These are phyloP conservation scores for Euwallacea fornicatus DNA, from an alignment of 1,140 invertebrate genomes.

Conservation along the genomic window DNA sequence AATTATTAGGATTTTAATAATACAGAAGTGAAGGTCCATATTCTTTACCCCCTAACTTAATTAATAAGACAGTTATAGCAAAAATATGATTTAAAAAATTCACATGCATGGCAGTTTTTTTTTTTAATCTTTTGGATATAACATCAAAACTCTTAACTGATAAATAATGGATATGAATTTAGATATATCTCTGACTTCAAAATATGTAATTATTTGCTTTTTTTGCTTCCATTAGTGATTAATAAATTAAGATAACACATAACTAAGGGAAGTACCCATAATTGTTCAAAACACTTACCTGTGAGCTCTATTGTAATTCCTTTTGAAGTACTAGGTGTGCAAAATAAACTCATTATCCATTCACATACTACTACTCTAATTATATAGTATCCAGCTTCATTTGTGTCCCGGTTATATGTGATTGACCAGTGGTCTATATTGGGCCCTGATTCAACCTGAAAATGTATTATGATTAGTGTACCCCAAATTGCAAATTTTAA, in stretches of 20 bases:
- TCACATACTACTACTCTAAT: constrained; percentile 62
- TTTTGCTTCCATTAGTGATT: not conserved
- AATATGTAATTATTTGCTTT: constrained; percentile 7
- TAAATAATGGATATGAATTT: not conserved
- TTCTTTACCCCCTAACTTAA: not conserved
- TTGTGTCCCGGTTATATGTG: constrained; percentile 56
- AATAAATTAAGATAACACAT: not conserved
- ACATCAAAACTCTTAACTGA: not conserved
- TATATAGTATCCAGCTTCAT: constrained; percentile 60
- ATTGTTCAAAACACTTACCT: constrained; percentile 54
- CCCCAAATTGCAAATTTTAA: not conserved
- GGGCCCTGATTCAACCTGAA: constrained; percentile 51
- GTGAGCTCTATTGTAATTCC: constrained; percentile 61
- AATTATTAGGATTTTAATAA: constrained; percentile 38
- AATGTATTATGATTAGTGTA: constrained; percentile 16
- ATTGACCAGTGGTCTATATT: constrained; percentile 60
- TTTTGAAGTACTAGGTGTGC: constrained; percentile 45
- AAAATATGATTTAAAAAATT: no score
- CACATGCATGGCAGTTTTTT: no score
- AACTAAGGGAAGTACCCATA: not conserved
- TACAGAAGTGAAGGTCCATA: constrained; percentile 15
- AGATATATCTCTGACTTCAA: not conserved
- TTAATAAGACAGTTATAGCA: not conserved
- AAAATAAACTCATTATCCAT: constrained; percentile 42
- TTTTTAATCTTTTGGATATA: not conserved